phyloP scores from a whole-genome alignment of 35 echinoderm and acorn worm species.

The Apostichopus californicus region DNA sequence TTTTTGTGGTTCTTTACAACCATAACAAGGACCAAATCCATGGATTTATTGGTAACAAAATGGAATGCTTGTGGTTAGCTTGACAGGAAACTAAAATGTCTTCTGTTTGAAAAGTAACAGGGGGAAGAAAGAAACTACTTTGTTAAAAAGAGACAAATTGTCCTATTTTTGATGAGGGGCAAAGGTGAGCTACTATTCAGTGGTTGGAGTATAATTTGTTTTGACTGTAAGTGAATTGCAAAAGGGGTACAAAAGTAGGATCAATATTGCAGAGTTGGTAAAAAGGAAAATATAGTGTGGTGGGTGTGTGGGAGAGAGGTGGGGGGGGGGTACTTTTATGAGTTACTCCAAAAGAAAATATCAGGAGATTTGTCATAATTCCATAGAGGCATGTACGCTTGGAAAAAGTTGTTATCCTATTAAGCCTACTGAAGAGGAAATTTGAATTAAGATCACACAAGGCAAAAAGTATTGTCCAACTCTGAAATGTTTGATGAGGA shows the following conservation, averaged over 20 bases:
- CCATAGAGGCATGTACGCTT: too few species aligned
- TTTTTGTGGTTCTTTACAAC: slow-evolving; percentile 11
- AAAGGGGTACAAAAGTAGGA: background rate
- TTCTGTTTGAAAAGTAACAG: slow-evolving; percentile 22
- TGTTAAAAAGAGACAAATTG: slow-evolving; percentile 32
- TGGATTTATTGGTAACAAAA: background rate
- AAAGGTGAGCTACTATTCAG: background rate
- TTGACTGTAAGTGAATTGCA: slow-evolving; percentile 22
- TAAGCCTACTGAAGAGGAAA: too few species aligned
- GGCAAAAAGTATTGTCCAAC: too few species aligned
- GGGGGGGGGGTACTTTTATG: too few species aligned
- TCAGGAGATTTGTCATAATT: too few species aligned
- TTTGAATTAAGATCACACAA: too few species aligned
- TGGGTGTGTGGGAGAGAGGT: too few species aligned
- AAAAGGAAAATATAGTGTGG: too few species aligned
- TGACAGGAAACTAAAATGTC: slow-evolving; percentile 11
- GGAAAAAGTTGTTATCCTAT: too few species aligned
- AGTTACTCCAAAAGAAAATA: too few species aligned
- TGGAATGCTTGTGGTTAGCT: slow-evolving; percentile 21
- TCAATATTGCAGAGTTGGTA: too few species aligned
- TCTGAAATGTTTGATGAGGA: too few species aligned
- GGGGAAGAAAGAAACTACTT: background rate
- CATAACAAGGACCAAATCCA: background rate
- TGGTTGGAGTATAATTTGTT: slow-evolving; percentile 25
- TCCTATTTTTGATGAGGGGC: slow-evolving; percentile 15